These are phyloP conservation scores for Phaenicophaeus curvirostris DNA, from an alignment of 2,797 vertebrate species.

Conservation along the genomic window DNA sequence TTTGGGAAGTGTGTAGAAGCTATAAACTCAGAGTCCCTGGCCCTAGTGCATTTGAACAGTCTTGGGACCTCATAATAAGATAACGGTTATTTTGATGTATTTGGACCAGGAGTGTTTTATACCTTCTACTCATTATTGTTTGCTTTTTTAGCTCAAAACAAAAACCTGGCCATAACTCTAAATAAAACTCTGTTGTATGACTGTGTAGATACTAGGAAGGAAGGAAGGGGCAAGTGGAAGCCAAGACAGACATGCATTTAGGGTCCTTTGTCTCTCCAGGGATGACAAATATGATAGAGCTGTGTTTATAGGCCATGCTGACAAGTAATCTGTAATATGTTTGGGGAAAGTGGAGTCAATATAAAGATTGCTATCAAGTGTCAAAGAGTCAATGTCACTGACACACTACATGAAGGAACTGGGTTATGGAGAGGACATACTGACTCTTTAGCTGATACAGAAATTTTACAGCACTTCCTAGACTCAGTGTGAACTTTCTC, in stretches of 20 bases:
- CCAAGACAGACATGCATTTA: neutral
- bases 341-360: neutral
- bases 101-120: neutral
- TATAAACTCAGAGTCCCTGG: neutral
- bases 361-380: neutral
- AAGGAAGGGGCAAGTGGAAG: neutral
- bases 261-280: neutral
- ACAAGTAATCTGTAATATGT: neutral
- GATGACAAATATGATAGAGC: neutral
- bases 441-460: neutral
- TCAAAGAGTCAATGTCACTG: neutral
- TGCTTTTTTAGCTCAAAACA: neutral
- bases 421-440: neutral
- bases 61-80: neutral
- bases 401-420: neutral
- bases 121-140: neutral
- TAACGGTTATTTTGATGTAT: neutral
- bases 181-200: neutral
- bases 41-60: neutral
- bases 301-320: neutral
- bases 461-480: neutral
- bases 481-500: neutral
- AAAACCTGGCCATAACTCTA: neutral
- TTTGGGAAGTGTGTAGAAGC: neutral
- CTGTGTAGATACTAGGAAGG: neutral